phyloP scores from a whole-genome alignment of 2,113 vertebrate species.

The Sphyrna mokarran region DNA sequence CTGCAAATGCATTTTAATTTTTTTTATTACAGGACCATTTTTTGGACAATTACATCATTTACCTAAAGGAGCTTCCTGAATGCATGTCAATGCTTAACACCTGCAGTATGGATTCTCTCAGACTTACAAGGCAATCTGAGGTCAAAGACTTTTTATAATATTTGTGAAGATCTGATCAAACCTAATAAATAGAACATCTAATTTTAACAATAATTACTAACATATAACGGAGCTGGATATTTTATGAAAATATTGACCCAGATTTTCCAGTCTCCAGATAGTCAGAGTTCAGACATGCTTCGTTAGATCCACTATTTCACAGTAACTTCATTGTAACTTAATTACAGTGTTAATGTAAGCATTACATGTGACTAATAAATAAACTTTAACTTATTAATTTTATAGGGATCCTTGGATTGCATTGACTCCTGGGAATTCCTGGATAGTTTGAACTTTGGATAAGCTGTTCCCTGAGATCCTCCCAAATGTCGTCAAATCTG shows the following conservation, averaged over 20 bases:
- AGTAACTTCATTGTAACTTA: no score
- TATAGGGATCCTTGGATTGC: no score
- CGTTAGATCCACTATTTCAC: no score
- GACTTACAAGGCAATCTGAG: constrained; percentile 51
- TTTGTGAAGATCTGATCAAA: background rate
- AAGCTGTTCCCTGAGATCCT: no score
- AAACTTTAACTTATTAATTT: no score
- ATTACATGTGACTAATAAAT: no score
- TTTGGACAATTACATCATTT: constrained; percentile 87
- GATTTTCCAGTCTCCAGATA: no score
- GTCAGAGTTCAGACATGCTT: no score
- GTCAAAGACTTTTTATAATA: constrained; percentile 43
- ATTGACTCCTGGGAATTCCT: no score
- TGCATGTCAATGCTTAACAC: constrained; percentile 79
- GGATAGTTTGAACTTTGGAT: no score
- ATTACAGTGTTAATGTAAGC: no score
- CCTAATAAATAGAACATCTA: background rate
- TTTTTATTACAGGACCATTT: constrained; percentile 76
- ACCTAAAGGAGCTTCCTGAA: constrained; percentile 87
- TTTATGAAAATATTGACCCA: background rate
- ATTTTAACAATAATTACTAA: background rate
- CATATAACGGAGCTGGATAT: background rate
- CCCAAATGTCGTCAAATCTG: no score
- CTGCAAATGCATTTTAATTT: constrained; percentile 37
- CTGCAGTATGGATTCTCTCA: constrained; percentile 49